Base-by-base conservation (phyloP, 2,888 invertebrate genomes). In the Geotrupes spiniger region DNA sequence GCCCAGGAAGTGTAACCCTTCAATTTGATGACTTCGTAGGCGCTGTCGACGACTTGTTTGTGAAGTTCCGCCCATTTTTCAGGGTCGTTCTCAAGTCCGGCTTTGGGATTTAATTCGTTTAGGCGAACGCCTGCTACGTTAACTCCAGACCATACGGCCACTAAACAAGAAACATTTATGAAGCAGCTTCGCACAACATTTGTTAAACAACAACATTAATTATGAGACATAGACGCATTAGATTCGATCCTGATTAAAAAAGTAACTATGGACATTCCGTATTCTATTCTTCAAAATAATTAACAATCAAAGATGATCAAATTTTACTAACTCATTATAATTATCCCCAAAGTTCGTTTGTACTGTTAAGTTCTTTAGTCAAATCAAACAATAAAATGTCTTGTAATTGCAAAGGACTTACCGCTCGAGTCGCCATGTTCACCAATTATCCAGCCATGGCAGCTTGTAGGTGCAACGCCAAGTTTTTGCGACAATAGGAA, bases 1-100 rank as follows among this genome's bases (percentile, higher is more conserved):
- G 92, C 92, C 92, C 92, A 92, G 11, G 89, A 90, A 0, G 92
- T 92, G 75, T 92, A 92, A 2, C 92, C 92, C 75, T 92, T 93
- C 61, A 90, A 76, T 66, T 80, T 84, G 72, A 92, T 92, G 31
- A 92, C 85, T 64, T 92, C 87, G 70, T 92, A 92, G 0, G 93
- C 93, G 61, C 92, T 89, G 52, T 86, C 76, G 4, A 94, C 85
- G 3, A 95, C 93, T 66, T 87, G 81, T 52, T 80, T 81, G 74
- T 95, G 94, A 3, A 91, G 70, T 31, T 85, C 81, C 48, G 78
- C 75, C 89, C 90, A 94, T 53, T 86, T 79, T 69, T 93, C 92
- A 0, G 80, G 74, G 70, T 94, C 93, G 0, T 79, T 73, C 0
- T 78, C 77, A 0, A 83, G 79, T 28, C 92, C 93, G 46, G 92